Evolutionary conservation across 2,888 invertebrate species (phyloP), one percentile per base, ranked within the genome.

Genomic region (Noctua fimbriata): DNA sequence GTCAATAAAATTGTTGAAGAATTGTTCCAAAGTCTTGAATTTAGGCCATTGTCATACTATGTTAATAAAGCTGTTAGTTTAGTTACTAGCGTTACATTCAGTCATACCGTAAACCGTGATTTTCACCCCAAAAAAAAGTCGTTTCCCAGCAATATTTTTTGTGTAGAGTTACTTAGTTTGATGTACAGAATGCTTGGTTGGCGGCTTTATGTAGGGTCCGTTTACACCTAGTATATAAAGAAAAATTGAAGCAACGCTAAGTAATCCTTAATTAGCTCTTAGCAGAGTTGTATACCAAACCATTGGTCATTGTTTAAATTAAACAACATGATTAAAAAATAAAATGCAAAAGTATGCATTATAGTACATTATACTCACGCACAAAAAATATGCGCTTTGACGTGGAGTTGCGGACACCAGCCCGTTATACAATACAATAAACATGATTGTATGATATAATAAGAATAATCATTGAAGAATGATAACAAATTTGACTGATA

Each of bases 1-100:
- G 69, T 55, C 76, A 72, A 21, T 52, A 60, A 72, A 49, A n/a
- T 60, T 55, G 32, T 66, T 36, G 2, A 47, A 49, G 32, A 75
- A 70, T 49, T 69, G 60, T 79, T 52, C 79, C 63, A 65, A 55
- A 79, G 52, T 63, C 60, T 66, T 28, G 3, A 32, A 78, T 70
- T 78, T 32, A 85, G 81, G 74, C 81, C 86, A 79, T 72, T 81
- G 85, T 69, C 70, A 70, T 16, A 4, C 55, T 41, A 18, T n/a
- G 24, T 1, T 24, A 49, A 55, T 67, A 67, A 73, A 84, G 0
- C 1, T 60, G 49, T 41, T 12, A 28, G 21, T 52, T 55, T 71
- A 16, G 1, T 36, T 36, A 36, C 32, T 1, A 36, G 32, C 49
- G 49, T 49, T 6, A 18, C 49, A 18, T 49, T 49, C 16, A 49